Conservation (phyloP, 1,140 invertebrate genomes). For the Diploscapter pachys region DNA sequence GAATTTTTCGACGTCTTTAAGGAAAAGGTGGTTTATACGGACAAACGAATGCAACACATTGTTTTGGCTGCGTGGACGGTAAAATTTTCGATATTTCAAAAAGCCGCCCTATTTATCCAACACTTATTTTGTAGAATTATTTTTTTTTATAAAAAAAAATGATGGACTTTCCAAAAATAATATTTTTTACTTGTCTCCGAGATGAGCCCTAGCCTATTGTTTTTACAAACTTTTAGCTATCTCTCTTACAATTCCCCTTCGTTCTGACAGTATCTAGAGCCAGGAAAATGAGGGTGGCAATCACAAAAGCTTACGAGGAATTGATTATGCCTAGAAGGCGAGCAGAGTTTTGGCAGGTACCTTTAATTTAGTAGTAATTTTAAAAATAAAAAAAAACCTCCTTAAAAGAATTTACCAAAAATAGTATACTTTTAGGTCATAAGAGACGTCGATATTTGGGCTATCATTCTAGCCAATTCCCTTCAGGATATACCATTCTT, state of each 20-base stretch:
- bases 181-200: no score
- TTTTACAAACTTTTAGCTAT: constrained; percentile 41
- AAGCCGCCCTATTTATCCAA: no score
- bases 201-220: no score
- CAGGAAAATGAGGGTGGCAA: constrained; percentile 56
- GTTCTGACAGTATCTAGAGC: constrained; percentile 52
- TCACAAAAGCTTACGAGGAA: constrained; percentile 47
- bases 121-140: no score
- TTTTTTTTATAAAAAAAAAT: no score
- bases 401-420: no score
- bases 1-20: constrained; percentile 90
- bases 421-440: constrained; percentile 38
- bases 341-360: constrained; percentile 39
- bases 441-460: constrained; percentile 57
- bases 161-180: no score
- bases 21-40: constrained; percentile 45
- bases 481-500: constrained; percentile 59
- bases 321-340: constrained; percentile 32
- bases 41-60: constrained; percentile 45
- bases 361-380: no score
- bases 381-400: no score
- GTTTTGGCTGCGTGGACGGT: constrained; percentile 58
- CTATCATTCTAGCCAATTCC: constrained; percentile 50
- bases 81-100: constrained; percentile 4
- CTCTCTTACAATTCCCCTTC: constrained; percentile 55